Evolutionary conservation across 2,888 invertebrate species (phyloP), one percentile per base, ranked within the genome.

Genomic region (Tetrapedia diversipes): DNA sequence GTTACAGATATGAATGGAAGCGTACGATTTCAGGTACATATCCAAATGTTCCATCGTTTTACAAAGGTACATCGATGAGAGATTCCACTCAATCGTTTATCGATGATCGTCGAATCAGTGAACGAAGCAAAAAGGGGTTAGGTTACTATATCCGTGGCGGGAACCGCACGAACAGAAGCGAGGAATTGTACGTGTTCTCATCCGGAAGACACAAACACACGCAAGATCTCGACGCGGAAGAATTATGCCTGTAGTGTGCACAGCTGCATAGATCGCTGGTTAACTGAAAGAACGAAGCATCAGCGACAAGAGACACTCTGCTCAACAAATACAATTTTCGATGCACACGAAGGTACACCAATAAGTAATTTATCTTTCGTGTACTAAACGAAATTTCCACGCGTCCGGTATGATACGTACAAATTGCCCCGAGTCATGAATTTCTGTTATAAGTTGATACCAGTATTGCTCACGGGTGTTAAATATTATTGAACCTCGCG

Each of bases 1-100:
- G 14, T 51, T 39, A 6, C 56, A 89, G 89, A 64, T 88, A 88
- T 73, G 88, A 89, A 63, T 89, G 87, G 87, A 85, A 84, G 53
- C 80, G 86, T 49, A 81, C 88, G 22, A 78, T 82, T 27, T 83
- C 82, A 19, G 79, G 85, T 34, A 80, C 73, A 45, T 86, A 78
- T 54, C 83, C 86, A n/a, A 77, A 82, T 3, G 73, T 83, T 2
- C 72, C 86, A 7, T 86, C 89, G 10, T 88, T 89, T 71, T 89
- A 89, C 72, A 83, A 87, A 57, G 88, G 89, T 2, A 80, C 86
- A 10, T 85, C 88, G 7, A 75, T 88, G 7, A 79, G 86, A 65
- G 86, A 83, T 47, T 74, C 86, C 3, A 70, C 80, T 7, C 69
- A 83, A 27, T 74, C 79, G 43, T 77, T 86, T 10, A 72, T 80